These are phyloP conservation scores for Actenoides lindsayi DNA, from an alignment of 2,113 vertebrate species.

Conservation along the genomic window DNA sequence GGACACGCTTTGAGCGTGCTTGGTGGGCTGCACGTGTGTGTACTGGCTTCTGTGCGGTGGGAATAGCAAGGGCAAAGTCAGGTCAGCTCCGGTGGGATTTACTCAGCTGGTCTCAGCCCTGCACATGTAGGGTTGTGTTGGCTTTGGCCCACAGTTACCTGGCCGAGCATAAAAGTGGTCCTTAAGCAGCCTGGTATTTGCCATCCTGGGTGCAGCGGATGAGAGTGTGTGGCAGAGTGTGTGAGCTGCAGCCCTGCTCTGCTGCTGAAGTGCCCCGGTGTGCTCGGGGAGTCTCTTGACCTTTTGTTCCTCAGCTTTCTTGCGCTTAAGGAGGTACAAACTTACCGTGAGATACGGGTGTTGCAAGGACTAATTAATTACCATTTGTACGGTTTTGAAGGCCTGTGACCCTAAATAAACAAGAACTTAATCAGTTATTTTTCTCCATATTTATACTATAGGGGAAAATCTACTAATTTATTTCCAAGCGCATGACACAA, in stretches of 20 bases:
- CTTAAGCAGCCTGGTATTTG: neutral
- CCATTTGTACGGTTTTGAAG: neutral
- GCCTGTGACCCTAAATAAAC: neutral
- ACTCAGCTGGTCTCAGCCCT: neutral
- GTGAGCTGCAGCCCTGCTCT: neutral
- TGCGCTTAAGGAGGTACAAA: neutral
- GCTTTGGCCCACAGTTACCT: neutral
- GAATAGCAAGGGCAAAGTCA: neutral
- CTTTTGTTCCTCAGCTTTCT: neutral
- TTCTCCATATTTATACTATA: neutral
- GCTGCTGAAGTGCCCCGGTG: accelerated
- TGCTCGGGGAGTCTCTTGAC: neutral
- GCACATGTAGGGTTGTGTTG: accelerated
- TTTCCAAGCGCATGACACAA: slow-evolving; percentile 29
- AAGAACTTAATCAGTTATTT: slow-evolving; percentile 11
- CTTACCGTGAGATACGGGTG: neutral
- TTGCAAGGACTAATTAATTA: slow-evolving; percentile 39
- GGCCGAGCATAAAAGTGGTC: neutral
- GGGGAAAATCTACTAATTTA: slow-evolving; percentile 39
- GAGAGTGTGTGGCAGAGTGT: neutral
- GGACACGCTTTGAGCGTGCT: accelerated
- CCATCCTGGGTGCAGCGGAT: neutral
- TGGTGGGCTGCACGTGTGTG: accelerated
- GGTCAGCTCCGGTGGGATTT: neutral
- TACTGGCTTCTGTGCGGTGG: accelerated